Evolutionary conservation across 2,797 vertebrate species (phyloP).

Genomic region (Falco columbarius): DNA sequence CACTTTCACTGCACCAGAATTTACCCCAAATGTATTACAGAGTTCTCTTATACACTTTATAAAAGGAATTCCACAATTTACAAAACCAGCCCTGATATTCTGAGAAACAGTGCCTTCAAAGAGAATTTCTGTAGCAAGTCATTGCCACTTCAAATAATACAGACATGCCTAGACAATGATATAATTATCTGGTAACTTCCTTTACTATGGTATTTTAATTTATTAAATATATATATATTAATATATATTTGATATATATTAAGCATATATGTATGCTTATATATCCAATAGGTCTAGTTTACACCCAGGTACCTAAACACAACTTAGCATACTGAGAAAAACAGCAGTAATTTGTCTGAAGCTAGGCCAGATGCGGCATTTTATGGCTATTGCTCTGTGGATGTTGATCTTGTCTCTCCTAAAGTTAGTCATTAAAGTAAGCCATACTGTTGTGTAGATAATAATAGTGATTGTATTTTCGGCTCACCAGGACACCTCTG

Average conservation of each 20-base stretch:
- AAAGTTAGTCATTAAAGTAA: not conserved
- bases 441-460: not conserved
- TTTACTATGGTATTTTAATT: not conserved
- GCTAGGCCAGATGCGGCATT: not conserved
- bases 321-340: not conserved
- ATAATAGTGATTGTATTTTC: not conserved
- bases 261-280: not conserved
- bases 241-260: too few relatives aligned
- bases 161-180: not conserved
- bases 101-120: not conserved
- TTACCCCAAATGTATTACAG: not conserved
- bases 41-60: not conserved
- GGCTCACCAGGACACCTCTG: constrained; percentile 94
- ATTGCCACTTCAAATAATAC: not conserved
- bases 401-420: not conserved
- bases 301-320: not conserved
- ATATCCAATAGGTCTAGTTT: not conserved
- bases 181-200: not conserved
- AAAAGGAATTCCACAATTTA: not conserved
- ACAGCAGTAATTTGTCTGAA: not conserved
- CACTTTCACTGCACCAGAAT: not conserved
- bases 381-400: not conserved
- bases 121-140: not conserved
- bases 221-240: not conserved
- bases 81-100: not conserved